Conservation (phyloP, 2,888 invertebrate species). For the Chironomus riparius region DNA sequence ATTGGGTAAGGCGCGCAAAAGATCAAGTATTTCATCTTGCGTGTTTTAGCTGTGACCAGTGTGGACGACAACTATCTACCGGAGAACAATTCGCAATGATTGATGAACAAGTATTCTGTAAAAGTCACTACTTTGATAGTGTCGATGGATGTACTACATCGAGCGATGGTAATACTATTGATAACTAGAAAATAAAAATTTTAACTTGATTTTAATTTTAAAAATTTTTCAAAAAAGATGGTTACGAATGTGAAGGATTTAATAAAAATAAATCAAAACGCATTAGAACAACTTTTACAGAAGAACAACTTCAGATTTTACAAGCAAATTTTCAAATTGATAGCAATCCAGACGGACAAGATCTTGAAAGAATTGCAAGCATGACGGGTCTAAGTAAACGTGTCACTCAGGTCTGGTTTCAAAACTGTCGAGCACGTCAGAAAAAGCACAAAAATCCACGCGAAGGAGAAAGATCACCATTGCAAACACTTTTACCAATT, state of each 20-base stretch:
- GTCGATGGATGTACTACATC: conserved; percentile 78
- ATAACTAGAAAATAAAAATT: conserved; percentile 28
- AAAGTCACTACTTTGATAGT: conserved; percentile 92
- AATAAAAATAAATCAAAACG: conserved; percentile 92
- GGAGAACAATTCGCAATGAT: conserved; percentile 97
- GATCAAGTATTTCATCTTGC: conserved; percentile 95
- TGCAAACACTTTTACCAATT: conserved; percentile 17
- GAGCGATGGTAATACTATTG: conserved; percentile 62
- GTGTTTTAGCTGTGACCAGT: conserved; percentile 96
- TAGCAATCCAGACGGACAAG: conserved; percentile 91
- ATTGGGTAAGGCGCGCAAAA: conserved; percentile 94
- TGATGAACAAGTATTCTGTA: conserved; percentile 90
- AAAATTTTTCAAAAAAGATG: conserved; percentile 52
- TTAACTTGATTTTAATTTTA: background rate
- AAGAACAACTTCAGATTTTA: conserved; percentile 84
- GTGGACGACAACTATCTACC: conserved; percentile 83
- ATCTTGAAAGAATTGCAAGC: conserved; percentile 86
- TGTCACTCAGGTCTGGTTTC: conserved; percentile 87
- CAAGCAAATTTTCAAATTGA: conserved; percentile 91
- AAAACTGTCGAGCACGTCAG: conserved; percentile 80
- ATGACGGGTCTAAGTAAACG: conserved; percentile 85
- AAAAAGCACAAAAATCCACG: conserved; percentile 50
- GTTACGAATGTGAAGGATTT: conserved; percentile 82
- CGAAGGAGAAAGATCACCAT: conserved; percentile 10
- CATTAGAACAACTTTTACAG: conserved; percentile 89